phyloP scores from a whole-genome alignment of 1,140 invertebrate genomes.

The Lysiphlebus fabarum region DNA sequence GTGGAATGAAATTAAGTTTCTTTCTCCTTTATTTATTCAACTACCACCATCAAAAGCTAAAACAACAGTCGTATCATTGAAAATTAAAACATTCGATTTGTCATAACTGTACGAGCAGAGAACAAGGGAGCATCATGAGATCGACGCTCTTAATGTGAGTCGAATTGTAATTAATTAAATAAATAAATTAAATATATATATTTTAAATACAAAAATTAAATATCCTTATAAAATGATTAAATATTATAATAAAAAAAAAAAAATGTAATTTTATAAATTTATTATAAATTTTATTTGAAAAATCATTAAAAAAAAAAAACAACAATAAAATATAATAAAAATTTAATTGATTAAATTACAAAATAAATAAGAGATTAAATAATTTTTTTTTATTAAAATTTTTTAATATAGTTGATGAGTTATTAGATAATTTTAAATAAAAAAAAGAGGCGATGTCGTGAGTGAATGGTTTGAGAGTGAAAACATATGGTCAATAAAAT shows the following conservation, averaged over 20 bases:
- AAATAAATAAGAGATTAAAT: no score
- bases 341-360: conserved; percentile 7
- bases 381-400: not conserved
- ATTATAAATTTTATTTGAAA: no score
- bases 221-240: no score
- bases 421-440: not conserved
- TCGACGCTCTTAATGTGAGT: conserved; percentile 40
- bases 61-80: conserved; percentile 22
- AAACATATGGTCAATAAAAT: conserved; percentile 31
- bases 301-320: no score
- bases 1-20: conserved; percentile 36
- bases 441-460: not conserved
- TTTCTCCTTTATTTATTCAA: conserved; percentile 39
- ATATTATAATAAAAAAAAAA: no score
- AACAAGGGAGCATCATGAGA: conserved; percentile 35
- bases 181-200: no score
- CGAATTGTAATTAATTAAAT: conserved; percentile 7
- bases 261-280: no score
- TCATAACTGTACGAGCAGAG: conserved; percentile 25
- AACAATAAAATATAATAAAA: no score
- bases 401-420: not conserved
- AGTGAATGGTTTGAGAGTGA: conserved; percentile 32
- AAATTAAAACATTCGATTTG: not conserved
- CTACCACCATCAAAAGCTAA: conserved; percentile 33
- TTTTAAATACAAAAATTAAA: no score